Base-by-base conservation (phyloP, 1,140 invertebrate species). In the Potamilus streckersoni region DNA sequence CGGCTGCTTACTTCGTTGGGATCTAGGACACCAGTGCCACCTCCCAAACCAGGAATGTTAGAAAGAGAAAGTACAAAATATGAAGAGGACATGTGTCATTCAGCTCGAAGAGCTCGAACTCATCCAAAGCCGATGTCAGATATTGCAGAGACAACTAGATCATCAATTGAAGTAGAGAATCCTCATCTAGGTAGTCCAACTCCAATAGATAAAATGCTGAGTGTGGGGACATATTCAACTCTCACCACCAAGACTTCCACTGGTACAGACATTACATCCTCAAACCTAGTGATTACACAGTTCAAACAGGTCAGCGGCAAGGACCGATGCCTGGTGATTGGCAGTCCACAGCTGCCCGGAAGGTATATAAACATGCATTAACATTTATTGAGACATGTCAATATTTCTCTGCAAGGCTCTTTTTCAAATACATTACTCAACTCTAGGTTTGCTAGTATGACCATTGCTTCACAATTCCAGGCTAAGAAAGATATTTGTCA, bases 241-340 rank as follows among this genome's bases (percentile, higher is more conserved):
- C 12, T 88, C n/a, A 84, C 85, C 57, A 80, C 83, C 14, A 60
- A 67, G 55, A 89, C 87, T 6, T 83, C 83, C 6, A 89, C 87
- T 8, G 83, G 82, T 20, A 89, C 88, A 19, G 88, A 88, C 69
- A 84, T 88, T 38, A 82, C 84, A 11, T 77, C 73, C 23, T 88
- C 86, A 2, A 79, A 69, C 38, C 62, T 74, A 17, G 68, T 60
- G 15, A 79, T 88, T 55, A 80, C 86, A 16, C 69, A 84, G 62
- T 89, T 80, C 71, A 77, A 82, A 56, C 87, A 89, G 78, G 81
- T 88, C 38, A 86, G 85, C 74, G 73, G 79, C 78, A 71, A 69
- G 55, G 84, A 87, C 14, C 79, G 76, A 70, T 85, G 80, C 79
- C 61, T 86, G 15, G 85, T 86, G 16, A 83, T 88, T 76, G 86